These are phyloP conservation scores for Euzophera pinguis DNA, from an alignment of 2,888 invertebrate species.

Conservation along the genomic window DNA sequence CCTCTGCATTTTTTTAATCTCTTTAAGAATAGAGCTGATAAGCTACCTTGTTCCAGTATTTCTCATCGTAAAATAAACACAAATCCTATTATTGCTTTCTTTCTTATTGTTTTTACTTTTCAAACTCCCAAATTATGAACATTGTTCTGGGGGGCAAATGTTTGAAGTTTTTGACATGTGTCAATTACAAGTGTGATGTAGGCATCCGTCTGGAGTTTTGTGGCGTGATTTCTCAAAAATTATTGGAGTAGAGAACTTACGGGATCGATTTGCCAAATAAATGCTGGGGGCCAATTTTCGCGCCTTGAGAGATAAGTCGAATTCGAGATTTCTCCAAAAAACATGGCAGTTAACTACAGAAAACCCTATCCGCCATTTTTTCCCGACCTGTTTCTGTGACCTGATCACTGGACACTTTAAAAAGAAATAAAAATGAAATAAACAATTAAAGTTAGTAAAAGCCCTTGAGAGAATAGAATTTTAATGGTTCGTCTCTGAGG, in stretches of 20 bases:
- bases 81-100: neutral
- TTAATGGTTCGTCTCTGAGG: slow-evolving; percentile 5
- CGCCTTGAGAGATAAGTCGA: too few species aligned
- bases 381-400: too few species aligned
- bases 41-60: neutral
- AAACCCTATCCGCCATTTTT: too few species aligned
- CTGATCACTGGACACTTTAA: neutral
- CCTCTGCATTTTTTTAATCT: too few species aligned
- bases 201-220: neutral
- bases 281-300: too few species aligned
- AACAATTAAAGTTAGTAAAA: slow-evolving; percentile 4
- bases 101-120: neutral
- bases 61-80: neutral
- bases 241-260: neutral
- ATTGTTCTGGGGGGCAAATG: neutral
- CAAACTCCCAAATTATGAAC: slow-evolving; percentile 1
- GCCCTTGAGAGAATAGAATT: neutral
- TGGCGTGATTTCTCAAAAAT: neutral
- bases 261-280: too few species aligned
- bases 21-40: neutral
- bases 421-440: neutral
- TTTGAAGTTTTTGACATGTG: slow-evolving; percentile 9
- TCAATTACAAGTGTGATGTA: slow-evolving; percentile 8
- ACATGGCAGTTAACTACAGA: too few species aligned
- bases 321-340: too few species aligned